A percentile compares a stretch with the other conserved stretches of the same genome.
Conservation (phyloP, 2,797 vertebrate genomes). For the Adelosebastes latens region DNA sequence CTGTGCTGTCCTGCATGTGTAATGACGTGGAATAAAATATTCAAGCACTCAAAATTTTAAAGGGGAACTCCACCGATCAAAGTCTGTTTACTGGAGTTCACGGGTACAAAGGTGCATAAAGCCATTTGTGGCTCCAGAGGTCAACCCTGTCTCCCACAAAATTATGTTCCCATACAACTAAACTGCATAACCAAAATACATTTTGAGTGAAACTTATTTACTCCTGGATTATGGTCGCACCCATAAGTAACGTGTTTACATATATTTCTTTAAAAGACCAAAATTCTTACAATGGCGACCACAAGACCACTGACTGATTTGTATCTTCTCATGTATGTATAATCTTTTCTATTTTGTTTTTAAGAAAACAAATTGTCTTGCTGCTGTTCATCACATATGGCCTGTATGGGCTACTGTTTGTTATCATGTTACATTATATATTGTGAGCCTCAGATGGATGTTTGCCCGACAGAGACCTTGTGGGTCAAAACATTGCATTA, state of each 20-base stretch:
- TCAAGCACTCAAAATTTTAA: background rate
- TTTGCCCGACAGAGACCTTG: background rate
- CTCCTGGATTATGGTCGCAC: no score
- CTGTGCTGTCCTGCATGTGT: background rate
- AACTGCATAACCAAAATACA: background rate
- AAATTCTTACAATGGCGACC: background rate
- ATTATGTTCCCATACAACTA: no score
- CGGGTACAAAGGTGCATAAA: background rate
- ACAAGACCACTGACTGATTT: background rate
- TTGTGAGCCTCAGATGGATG: background rate
- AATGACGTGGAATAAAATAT: background rate
- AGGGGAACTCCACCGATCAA: background rate
- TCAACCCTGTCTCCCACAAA: no score
- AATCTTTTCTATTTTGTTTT: background rate
- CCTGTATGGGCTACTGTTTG: background rate
- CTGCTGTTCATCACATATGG: background rate
- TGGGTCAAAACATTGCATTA: background rate
- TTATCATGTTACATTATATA: background rate
- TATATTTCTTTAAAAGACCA: background rate
- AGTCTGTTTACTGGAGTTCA: background rate
- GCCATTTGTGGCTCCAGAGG: background rate
- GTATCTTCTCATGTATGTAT: background rate
- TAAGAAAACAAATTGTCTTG: background rate
- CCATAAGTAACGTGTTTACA: background rate
- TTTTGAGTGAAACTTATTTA: no score